Percentiles rank a stretch among this genome's conserved stretches.
These are phyloP conservation scores for Microcebus murinus DNA, from an alignment of 2,113 vertebrate genomes.

Conservation along the genomic window DNA sequence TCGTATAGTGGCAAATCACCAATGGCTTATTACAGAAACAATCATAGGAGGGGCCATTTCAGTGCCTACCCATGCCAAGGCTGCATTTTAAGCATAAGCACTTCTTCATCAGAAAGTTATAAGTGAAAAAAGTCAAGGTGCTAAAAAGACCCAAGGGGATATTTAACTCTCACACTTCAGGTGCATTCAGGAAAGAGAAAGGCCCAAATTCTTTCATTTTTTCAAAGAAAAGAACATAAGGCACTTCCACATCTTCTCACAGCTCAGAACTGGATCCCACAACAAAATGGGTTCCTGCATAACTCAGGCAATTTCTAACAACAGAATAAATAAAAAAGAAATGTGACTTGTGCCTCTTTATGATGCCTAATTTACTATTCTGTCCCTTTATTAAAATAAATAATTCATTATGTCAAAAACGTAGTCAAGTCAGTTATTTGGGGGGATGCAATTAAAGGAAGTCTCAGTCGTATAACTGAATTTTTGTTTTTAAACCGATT, in stretches of 20 bases:
- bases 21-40: conserved; percentile 81
- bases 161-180: not conserved
- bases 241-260: not conserved
- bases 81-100: conserved; percentile 74
- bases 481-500: not conserved
- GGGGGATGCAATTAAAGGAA: not conserved
- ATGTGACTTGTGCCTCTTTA: too few relatives aligned
- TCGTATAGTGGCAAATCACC: conserved; percentile 76
- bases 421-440: not conserved
- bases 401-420: not conserved
- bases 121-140: conserved; percentile 63
- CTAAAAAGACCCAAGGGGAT: not conserved
- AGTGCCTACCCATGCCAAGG: conserved; percentile 70
- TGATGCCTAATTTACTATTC: not conserved
- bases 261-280: not conserved
- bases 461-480: not conserved
- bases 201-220: not conserved
- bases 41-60: conserved; percentile 46
- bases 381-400: not conserved
- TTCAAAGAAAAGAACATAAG: not conserved
- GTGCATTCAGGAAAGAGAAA: not conserved
- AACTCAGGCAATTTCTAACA: not conserved
- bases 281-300: not conserved
- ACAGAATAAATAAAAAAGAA: not conserved
- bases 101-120: conserved; percentile 39